These are phyloP conservation scores for Calidris pugnax DNA, from an alignment of 2,113 vertebrate species.

Conservation along the genomic window DNA sequence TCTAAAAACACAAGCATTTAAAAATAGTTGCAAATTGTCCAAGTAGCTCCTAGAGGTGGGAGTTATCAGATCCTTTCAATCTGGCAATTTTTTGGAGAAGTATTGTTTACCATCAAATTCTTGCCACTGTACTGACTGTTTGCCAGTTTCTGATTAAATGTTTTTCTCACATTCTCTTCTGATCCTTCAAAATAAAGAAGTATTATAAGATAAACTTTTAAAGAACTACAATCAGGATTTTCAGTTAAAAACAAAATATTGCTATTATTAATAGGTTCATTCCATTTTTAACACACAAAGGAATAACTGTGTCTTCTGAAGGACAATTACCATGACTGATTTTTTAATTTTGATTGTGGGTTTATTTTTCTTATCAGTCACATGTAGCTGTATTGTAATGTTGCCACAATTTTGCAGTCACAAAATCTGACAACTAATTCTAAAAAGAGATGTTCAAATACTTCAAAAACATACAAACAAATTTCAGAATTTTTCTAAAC, in stretches of 20 bases:
- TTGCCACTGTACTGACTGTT: slow-evolving; percentile 11
- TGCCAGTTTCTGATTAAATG: slow-evolving; percentile 37
- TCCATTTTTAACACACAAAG: background rate
- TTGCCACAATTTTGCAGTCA: background rate
- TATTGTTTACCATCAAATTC: slow-evolving; percentile 40
- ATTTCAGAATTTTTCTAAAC: background rate
- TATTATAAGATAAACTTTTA: slow-evolving; percentile 29
- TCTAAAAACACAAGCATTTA: slow-evolving; percentile 20
- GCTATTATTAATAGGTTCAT: background rate
- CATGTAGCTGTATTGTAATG: background rate
- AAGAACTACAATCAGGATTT: background rate
- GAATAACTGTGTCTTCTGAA: background rate
- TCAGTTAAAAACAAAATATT: background rate
- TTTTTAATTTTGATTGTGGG: background rate
- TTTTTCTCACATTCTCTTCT: slow-evolving; percentile 20
- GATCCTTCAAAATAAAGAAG: slow-evolving; percentile 28
- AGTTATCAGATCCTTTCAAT: slow-evolving; percentile 21
- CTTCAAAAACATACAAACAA: background rate
- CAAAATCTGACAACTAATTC: background rate
- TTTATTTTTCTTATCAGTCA: background rate
- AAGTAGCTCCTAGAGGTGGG: slow-evolving; percentile 19
- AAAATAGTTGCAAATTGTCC: slow-evolving; percentile 26
- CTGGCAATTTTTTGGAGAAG: slow-evolving; percentile 14
- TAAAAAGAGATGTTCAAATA: background rate
- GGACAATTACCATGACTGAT: background rate